These are phyloP conservation scores for Crypturellus undulatus DNA, from an alignment of 2,113 vertebrate genomes.

Conservation along the genomic window DNA sequence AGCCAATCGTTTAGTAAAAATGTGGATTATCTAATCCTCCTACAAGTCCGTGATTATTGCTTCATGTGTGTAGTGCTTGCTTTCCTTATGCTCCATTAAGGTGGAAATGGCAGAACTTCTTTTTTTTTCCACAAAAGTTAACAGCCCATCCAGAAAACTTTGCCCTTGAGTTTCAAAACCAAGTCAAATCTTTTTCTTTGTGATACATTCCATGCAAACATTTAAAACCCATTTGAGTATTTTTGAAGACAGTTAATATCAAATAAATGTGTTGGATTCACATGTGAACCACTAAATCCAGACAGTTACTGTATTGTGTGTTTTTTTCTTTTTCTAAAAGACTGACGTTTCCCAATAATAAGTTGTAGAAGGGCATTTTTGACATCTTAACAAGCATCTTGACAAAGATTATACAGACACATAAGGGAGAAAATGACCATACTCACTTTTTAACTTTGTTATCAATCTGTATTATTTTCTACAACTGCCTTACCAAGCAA, in stretches of 20 bases:
- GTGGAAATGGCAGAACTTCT: neutral
- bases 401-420: neutral
- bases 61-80: neutral
- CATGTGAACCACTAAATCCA: neutral
- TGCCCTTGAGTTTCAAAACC: neutral
- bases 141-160: neutral
- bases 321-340: neutral
- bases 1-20: conserved; percentile 49
- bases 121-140: neutral
- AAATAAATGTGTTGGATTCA: neutral
- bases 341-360: neutral
- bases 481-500: neutral
- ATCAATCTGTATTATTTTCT: neutral
- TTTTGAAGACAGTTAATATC: neutral
- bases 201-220: neutral
- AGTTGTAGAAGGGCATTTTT: neutral
- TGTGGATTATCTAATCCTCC: conserved; percentile 33
- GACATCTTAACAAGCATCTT: neutral
- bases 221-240: neutral
- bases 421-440: neutral
- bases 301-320: neutral
- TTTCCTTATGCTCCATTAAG: neutral
- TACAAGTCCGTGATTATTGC: conserved; percentile 22
- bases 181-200: neutral
- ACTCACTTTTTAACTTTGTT: neutral